Base-by-base conservation (phyloP, 2,797 vertebrate genomes). In the Syngnathus rostellatus region DNA sequence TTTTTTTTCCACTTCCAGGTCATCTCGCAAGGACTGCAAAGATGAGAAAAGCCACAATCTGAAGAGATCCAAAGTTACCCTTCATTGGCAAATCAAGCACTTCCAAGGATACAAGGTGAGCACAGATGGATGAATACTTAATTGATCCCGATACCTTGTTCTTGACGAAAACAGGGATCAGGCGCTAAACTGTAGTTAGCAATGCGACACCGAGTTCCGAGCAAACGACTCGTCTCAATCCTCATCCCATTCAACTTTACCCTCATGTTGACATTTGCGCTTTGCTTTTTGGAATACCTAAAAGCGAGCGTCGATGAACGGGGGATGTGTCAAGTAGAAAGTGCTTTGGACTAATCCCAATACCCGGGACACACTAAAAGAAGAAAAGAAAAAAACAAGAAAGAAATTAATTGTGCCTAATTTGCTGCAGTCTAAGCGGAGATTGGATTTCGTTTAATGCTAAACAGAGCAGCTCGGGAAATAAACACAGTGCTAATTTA, bases 401-500 rank as follows among this genome's bases (percentile, higher is more conserved):
- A 80, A 81, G 81, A 80, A 86, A 87, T 88, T 85, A 87, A 89
- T 87, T 80, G 82, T 71, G 79, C 65, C 82, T 88, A 88, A 88
- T 89, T 87, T 89, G 77, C 81, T 83, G 85, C 83, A 79, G 82
- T 85, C 86, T 83, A 88, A 90, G 89, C 82, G 86, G 75, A 84
- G 77, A 89, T 86, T 86, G 83, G 83, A 86, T 88, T 89, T 82
- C 70, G 82, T 85, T 89, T 87, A 85, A 87, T 83, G 82, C 80
- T 86, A 85, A 87, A 86, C 75, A 73, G 80, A 62, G 75, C 58
- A 65, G 82, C 79, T 73, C 80, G 77, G 76, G 77, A 87, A 88
- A 88, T 86, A 84, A 85, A 88, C 84, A 85, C 82, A 80, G 82
- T 81, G 71, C 79, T 88, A 82, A 86, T 84, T 87, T 83, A 81